Percentiles rank a stretch among this genome's conserved stretches.
Conservation (phyloP, 2,113 vertebrate genomes). For the Diadophis punctatus region DNA sequence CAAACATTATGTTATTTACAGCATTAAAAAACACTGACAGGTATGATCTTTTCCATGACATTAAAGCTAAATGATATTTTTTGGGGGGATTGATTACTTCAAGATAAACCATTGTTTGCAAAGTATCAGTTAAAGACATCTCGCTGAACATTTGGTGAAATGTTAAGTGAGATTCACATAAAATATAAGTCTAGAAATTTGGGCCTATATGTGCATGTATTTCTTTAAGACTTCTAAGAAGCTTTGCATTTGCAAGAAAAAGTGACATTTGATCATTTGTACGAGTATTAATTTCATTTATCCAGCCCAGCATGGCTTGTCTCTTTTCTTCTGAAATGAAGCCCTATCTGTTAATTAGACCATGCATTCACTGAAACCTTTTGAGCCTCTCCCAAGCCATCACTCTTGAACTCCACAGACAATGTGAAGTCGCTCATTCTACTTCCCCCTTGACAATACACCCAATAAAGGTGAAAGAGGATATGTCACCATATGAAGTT, state of each 20-base stretch:
- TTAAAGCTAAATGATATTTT: not conserved
- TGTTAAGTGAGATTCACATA: not conserved
- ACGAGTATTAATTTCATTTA: slow-evolving; percentile 11
- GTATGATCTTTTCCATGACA: not conserved
- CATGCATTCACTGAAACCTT: slow-evolving; percentile 40
- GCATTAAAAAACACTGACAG: not conserved
- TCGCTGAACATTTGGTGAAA: not conserved
- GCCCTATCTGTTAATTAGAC: slow-evolving; percentile 45
- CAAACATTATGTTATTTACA: not conserved
- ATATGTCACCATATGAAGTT: slow-evolving; percentile 54
- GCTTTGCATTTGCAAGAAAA: not conserved
- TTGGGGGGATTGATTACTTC: not conserved
- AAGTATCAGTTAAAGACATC: not conserved
- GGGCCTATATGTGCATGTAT: not conserved
- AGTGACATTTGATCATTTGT: not conserved
- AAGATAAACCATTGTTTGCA: not conserved
- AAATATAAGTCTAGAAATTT: not conserved
- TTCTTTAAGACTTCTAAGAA: not conserved
- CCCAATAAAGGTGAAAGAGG: slow-evolving; percentile 61
- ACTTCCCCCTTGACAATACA: slow-evolving; percentile 52
- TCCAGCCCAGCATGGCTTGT: not conserved
- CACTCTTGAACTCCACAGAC: slow-evolving; percentile 44
- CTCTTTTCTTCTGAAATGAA: slow-evolving; percentile 45
- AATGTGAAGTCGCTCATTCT: slow-evolving; percentile 41
- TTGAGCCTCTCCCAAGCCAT: slow-evolving; percentile 36